A percentile compares a stretch with the other conserved stretches of the same genome.
Conservation (phyloP, 2,888 invertebrate genomes). For the Myathropa florea region DNA sequence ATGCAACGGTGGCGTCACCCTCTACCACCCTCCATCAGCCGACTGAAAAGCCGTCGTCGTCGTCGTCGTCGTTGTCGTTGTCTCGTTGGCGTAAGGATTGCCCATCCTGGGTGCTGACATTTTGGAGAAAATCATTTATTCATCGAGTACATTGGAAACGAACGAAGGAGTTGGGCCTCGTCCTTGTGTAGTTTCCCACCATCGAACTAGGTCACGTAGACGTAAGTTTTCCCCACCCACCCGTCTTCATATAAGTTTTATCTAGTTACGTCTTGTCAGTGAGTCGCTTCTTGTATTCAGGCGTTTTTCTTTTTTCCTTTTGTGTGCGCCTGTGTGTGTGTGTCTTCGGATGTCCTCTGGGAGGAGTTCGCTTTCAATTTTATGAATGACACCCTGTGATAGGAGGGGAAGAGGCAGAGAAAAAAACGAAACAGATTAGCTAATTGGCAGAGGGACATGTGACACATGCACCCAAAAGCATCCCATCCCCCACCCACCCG, state of each 20-base stretch:
- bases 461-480: constrained; percentile 38
- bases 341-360: constrained; percentile 18
- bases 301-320: neutral
- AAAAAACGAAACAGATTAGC: constrained; percentile 37
- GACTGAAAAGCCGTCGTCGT: neutral
- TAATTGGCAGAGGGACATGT: constrained; percentile 66
- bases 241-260: constrained; percentile 9
- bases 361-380: constrained; percentile 56
- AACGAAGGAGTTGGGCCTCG: neutral
- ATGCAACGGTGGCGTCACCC: neutral
- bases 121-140: constrained; percentile 62
- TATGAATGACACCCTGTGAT: constrained; percentile 33
- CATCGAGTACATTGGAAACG: constrained; percentile 61
- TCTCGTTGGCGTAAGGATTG: neutral
- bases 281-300: neutral
- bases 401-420: neutral
- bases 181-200: constrained; percentile 35
- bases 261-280: neutral
- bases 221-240: constrained; percentile 8
- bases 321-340: neutral
- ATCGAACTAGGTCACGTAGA: constrained; percentile 63
- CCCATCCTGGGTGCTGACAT: constrained; percentile 44
- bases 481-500: neutral
- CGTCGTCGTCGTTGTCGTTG: neutral
- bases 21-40: neutral